Evolutionary conservation across 1,140 invertebrate species (phyloP), one percentile per base, ranked within the genome.

Genomic region (Drosophila miranda): DNA sequence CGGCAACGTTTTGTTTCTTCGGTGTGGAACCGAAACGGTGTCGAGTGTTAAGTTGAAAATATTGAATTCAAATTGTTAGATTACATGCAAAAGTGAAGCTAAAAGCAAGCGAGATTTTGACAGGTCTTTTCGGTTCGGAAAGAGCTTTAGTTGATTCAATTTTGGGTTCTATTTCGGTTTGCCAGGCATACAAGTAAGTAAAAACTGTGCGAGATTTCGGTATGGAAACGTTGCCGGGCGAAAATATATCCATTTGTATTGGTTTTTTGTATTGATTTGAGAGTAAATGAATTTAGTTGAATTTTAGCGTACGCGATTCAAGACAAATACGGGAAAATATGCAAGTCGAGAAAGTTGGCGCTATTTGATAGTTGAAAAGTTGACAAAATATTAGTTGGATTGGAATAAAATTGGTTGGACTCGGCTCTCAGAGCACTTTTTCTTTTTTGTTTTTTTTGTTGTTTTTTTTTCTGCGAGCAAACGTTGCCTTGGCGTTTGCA

Each of bases 81-180:
- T 78, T 83, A 83, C 84, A 86, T 86, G 81, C 81, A 86, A 82
- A 87, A 77, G 81, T 86, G 81, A 70, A 78, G 78, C 81, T 86
- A 86, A 53, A 77, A 86, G 82, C 81, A 86, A 86, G 81, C 81
- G 82, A 86, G 64, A 74, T 71, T 87, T 50, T 51, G 19, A 52
- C 26, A 8, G 23, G 50, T 50, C 21, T 52, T 43, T 55, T 26
- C 19, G 19, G 8, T 48, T 34, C 21, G 13, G 50, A 45, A 14
- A 63, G 52, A 60, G 56, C 69, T 56, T 38, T 42, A 41, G 16
- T 26, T 26, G 23, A 70, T 14, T 59, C 42, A 16, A 68, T 43
- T 69, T 69, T 34, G 50, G 50, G 44, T 63, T 30, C 7, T 6
- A 7, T 4, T 5, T 26, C 23, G 23, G 23, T 26, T 66, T 60